Conservation (phyloP, 2,888 invertebrate species). For the Byasa hedistus region DNA sequence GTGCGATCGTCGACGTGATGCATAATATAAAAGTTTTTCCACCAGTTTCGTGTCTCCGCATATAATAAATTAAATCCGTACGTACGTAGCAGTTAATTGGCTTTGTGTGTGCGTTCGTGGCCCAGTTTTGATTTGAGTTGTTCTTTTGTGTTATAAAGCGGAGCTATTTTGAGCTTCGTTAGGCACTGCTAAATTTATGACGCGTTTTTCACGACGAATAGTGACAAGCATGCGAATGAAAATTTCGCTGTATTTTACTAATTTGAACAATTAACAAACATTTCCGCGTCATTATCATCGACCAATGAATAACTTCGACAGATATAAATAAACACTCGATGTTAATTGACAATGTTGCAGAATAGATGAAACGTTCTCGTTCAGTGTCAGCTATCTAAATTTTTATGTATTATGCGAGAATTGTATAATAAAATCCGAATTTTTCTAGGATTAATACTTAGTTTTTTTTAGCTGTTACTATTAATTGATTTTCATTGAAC, state of each 20-base stretch:
- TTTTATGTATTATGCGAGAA: no score
- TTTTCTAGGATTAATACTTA: no score
- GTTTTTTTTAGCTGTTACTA: no score
- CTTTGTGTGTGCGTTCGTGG: slow-evolving; percentile 24
- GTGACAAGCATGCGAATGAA: neutral
- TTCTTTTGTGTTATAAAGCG: slow-evolving; percentile 24
- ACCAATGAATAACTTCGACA: no score
- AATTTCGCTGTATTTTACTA: neutral
- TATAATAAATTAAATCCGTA: slow-evolving; percentile 19
- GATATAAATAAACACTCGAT: no score
- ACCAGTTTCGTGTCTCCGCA: slow-evolving; percentile 21
- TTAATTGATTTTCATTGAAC: no score
- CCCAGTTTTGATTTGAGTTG: slow-evolving; percentile 23
- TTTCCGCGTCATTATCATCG: neutral
- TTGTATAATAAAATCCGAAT: no score
- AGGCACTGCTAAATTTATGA: neutral
- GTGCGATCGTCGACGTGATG: neutral
- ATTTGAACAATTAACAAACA: neutral
- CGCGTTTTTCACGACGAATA: neutral
- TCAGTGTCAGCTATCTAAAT: no score
- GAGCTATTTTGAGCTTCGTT: slow-evolving; percentile 15
- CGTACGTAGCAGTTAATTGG: slow-evolving; percentile 14
- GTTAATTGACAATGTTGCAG: no score
- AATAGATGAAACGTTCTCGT: no score
- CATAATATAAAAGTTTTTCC: slow-evolving; percentile 18